Conservation (phyloP, 2,113 vertebrate genomes). For the Hirundichthys speculiger region DNA sequence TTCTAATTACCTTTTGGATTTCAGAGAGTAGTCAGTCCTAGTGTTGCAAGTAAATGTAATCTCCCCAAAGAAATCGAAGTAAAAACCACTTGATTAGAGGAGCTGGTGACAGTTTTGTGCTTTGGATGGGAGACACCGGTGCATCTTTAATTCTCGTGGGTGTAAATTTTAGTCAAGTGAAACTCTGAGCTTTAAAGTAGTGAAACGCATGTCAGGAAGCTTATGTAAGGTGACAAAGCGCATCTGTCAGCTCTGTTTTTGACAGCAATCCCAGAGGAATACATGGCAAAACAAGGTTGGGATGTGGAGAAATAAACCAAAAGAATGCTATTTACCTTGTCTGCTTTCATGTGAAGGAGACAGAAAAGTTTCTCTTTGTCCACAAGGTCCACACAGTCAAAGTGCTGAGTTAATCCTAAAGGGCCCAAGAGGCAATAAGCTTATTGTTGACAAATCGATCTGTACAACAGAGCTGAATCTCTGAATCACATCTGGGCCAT, state of each 20-base stretch:
- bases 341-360: neutral
- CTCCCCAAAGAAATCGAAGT: neutral
- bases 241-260: slow-evolving; percentile 29
- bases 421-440: slow-evolving; percentile 14
- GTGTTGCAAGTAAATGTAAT: too few relatives aligned
- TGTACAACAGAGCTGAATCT: slow-evolving; percentile 2
- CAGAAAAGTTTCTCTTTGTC: slow-evolving; percentile 4
- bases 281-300: neutral
- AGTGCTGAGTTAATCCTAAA: slow-evolving; percentile 11
- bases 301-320: slow-evolving; percentile 5
- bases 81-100: slow-evolving; percentile 9
- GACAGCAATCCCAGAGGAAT: slow-evolving; percentile 15
- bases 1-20: too few relatives aligned
- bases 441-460: slow-evolving; percentile 19
- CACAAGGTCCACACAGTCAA: neutral
- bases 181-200: slow-evolving; percentile 15
- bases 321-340: neutral
- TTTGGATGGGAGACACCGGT: neutral
- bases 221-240: slow-evolving; percentile 6
- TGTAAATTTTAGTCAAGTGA: slow-evolving; percentile 16
- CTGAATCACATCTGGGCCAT: slow-evolving; percentile 1
- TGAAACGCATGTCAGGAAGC: slow-evolving; percentile 15
- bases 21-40: too few relatives aligned
- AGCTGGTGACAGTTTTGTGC: neutral
- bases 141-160: slow-evolving; percentile 11